A percentile compares a stretch with the other conserved stretches of the same genome.
Evolutionary conservation across 2,797 vertebrate genomes (phyloP).

Genomic region (Esox masquinongy): DNA sequence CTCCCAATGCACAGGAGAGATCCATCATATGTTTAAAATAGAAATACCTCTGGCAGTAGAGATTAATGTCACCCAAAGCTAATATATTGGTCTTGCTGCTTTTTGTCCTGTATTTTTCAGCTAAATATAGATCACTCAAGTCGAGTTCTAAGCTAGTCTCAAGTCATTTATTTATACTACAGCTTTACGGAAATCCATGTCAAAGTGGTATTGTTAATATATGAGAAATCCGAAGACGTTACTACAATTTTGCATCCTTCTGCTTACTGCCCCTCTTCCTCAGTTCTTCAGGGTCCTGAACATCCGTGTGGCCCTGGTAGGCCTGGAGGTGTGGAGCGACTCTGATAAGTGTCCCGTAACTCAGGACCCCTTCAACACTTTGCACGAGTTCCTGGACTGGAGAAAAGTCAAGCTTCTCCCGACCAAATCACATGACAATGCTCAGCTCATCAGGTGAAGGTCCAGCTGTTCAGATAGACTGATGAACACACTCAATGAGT

Average conservation of each 20-base stretch:
- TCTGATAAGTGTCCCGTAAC: slow-evolving; percentile 91
- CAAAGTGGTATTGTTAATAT: background rate
- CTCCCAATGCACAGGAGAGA: slow-evolving; percentile 4
- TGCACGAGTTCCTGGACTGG: slow-evolving; percentile 98
- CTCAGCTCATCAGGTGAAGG: slow-evolving; percentile 92
- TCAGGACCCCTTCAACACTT: slow-evolving; percentile 93
- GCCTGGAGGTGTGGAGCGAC: slow-evolving; percentile 96
- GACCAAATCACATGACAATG: slow-evolving; percentile 93
- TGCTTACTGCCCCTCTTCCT: background rate
- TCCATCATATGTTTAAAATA: slow-evolving; percentile 57
- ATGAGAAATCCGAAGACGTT: background rate
- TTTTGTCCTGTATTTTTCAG: slow-evolving; percentile 2
- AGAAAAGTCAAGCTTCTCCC: slow-evolving; percentile 93
- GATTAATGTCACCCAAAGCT: slow-evolving; percentile 59
- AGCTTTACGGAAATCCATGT: background rate
- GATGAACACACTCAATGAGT: background rate
- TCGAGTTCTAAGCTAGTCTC: background rate
- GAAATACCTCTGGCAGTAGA: slow-evolving; percentile 58
- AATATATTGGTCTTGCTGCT: slow-evolving; percentile 52
- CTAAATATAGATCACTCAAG: no score
- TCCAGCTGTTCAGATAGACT: background rate
- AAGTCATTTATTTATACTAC: background rate
- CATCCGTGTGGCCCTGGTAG: slow-evolving; percentile 93
- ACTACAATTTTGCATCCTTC: background rate
- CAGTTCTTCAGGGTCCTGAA: slow-evolving; percentile 92